These are phyloP conservation scores for Ametastegia equiseti DNA, from an alignment of 2,888 invertebrate genomes.

Conservation along the genomic window DNA sequence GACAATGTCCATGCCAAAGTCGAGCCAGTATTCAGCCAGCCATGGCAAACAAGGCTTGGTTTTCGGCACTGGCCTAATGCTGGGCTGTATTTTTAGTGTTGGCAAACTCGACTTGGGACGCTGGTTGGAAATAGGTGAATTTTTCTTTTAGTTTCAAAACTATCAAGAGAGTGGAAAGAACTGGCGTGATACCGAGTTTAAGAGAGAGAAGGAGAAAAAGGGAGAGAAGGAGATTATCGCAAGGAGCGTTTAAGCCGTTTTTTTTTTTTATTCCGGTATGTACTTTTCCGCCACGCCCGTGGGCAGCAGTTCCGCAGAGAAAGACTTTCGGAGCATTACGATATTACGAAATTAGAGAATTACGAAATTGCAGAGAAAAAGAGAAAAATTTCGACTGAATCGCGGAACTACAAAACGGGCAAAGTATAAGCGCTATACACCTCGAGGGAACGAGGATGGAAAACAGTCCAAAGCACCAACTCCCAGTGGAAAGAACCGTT, in stretches of 20 bases:
- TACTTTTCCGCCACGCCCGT: background rate
- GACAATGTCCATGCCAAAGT: no score
- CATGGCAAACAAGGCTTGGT: no score
- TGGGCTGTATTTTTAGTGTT: no score
- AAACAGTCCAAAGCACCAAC: conserved; percentile 25
- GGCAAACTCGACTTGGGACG: no score
- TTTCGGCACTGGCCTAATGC: no score
- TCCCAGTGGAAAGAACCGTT: background rate
- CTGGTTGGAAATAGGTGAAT: background rate
- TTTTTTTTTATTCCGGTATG: background rate
- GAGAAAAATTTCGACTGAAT: background rate
- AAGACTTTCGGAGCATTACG: background rate
- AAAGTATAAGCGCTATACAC: background rate
- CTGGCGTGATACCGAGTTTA: background rate
- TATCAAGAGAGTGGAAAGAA: background rate
- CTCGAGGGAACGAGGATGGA: conserved; percentile 16
- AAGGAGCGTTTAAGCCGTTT: background rate
- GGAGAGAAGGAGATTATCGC: background rate
- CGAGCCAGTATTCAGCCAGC: no score
- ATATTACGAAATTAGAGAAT: conserved; percentile 28
- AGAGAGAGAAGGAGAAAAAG: background rate
- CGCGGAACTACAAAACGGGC: background rate
- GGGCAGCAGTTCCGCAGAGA: background rate
- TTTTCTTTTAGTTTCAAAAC: background rate
- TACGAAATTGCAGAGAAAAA: background rate